Conservation (phyloP, 2,797 vertebrate species). For the Darevskia mixta region DNA sequence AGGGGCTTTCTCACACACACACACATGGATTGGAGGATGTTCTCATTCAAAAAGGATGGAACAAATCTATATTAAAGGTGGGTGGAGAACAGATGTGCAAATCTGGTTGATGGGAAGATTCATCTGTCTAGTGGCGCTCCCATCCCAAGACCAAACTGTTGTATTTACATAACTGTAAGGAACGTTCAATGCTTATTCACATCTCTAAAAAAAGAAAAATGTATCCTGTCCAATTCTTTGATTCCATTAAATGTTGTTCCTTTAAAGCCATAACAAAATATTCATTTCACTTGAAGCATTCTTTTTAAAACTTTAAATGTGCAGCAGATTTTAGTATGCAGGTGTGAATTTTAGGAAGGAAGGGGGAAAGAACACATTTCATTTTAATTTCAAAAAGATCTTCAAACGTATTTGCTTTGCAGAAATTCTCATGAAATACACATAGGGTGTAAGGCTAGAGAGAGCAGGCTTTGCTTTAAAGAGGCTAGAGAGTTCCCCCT, state of each 20-base stretch:
- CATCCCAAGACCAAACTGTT: not conserved
- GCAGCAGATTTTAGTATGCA: not conserved
- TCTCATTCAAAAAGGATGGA: not conserved
- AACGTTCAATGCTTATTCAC: not conserved
- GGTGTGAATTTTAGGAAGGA: not conserved
- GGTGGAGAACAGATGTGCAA: not conserved
- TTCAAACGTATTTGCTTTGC: not conserved
- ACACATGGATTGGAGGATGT: not conserved
- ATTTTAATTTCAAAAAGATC: not conserved
- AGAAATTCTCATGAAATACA: not conserved
- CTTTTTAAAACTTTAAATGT: not conserved
- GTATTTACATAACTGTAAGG: not conserved
- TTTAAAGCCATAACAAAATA: not conserved
- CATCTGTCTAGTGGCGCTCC: not conserved
- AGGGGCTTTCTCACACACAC: not conserved
- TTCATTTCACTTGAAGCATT: not conserved
- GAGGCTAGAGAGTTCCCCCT: conserved; percentile 14
- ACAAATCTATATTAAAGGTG: not conserved
- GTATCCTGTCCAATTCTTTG: not conserved
- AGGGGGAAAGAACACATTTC: not conserved
- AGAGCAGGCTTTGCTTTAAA: not conserved
- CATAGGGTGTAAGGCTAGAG: not conserved
- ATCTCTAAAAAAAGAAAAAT: not conserved
- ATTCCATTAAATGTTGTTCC: not conserved
- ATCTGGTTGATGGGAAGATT: not conserved